Percentiles rank a stretch among this genome's conserved stretches.
phyloP scores from a whole-genome alignment of 1,140 invertebrate genomes.

The Adelges cooleyi region DNA sequence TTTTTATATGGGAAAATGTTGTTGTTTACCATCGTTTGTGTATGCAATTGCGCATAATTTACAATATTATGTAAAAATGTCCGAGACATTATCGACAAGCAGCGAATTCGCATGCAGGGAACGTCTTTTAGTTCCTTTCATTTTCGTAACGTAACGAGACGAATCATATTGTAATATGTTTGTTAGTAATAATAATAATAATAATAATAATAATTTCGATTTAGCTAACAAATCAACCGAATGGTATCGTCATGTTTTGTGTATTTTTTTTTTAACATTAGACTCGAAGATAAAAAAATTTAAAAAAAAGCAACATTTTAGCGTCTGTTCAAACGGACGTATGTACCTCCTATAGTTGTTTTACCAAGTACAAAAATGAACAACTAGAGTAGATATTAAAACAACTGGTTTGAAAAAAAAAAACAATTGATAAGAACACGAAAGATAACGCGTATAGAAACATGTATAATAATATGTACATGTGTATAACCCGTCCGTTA shows the following conservation, averaged over 20 bases:
- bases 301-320: slow-evolving; percentile 5
- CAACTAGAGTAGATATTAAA: not conserved
- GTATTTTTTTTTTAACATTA: slow-evolving; percentile 1
- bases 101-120: slow-evolving; percentile 20
- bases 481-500: too few relatives aligned
- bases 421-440: not conserved
- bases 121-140: slow-evolving; percentile 25
- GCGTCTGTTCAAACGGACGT: slow-evolving; percentile 23
- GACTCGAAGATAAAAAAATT: not conserved
- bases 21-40: too few relatives aligned
- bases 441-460: too few relatives aligned
- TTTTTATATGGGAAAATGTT: too few relatives aligned
- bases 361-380: slow-evolving; percentile 18
- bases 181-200: not conserved
- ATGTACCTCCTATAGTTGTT: not conserved
- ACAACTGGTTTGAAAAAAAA: not conserved
- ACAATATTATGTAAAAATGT: too few relatives aligned
- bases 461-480: too few relatives aligned
- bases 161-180: not conserved
- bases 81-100: too few relatives aligned
- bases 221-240: not conserved
- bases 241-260: not conserved
- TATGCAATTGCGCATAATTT: too few relatives aligned
- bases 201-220: not conserved
- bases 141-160: not conserved